Base-by-base conservation (phyloP, 37 sponge, comb jelly and placozoan species). In the Lycopodina hypogea region DNA sequence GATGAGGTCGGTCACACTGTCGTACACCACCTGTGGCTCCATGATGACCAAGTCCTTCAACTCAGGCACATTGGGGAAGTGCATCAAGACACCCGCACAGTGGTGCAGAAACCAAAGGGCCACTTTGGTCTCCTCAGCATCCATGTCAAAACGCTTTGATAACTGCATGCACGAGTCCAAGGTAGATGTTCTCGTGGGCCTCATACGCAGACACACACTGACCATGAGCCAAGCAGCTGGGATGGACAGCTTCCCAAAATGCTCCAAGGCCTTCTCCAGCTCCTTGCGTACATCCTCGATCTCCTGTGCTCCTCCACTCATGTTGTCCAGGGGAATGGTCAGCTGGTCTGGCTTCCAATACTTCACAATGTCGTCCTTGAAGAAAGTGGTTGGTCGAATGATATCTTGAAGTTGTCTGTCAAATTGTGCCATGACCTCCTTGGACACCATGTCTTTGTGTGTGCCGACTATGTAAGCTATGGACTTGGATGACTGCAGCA, bases 91-190 rank as follows among this genome's bases (percentile, higher is more conserved):
- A 19, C 76, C 76, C 8, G 53, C 62, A 26, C 12, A 23, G 42
- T 76, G 76, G 76, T 76, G 76, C 38, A 76, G 62, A 26, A 23
- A 76, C 76, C 62, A 58, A 42, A 76, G 29, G n/a, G 62, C 61
- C 3, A 52, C 42, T 40, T 59, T 76, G 12, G 33, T 39, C 23
- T 76, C 36, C 1, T 58, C 38, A 1, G 22, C 26, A 11, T 39
- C 2, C 32, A 73, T 73, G 19, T 29, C n/a, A 17, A 41, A 40
- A 12, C 23, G 1, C 26, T 70, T 39, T 41, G 71, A 35, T n/a
- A 70, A n/a, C 35, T 70, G 2, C 28, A 35, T 23, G 28, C 71
- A 70, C 23, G 22, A 17, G 2, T 70, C 26, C n/a, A 70, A n/a
- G n/a, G n/a, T n/a, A 22, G 38, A 23, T 23, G 45, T 3, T 38